A percentile compares a stretch with the other conserved stretches of the same genome.
These are phyloP conservation scores for Tapirus indicus DNA, from an alignment of 2,797 vertebrate species.

Conservation along the genomic window DNA sequence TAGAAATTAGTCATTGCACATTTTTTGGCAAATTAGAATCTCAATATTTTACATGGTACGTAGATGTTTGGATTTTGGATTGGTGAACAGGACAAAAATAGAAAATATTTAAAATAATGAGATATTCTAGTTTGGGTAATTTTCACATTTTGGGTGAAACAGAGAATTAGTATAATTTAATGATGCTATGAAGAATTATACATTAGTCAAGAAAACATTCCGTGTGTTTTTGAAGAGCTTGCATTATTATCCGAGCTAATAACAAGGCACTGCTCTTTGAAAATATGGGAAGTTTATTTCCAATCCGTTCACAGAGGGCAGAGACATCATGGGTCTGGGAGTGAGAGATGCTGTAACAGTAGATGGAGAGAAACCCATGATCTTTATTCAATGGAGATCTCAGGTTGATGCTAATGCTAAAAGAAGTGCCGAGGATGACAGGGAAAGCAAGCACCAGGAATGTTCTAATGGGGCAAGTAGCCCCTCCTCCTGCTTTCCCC, in stretches of 20 bases:
- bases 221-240: background rate
- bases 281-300: background rate
- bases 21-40: constrained; percentile 25
- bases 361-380: background rate
- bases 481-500: background rate
- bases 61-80: background rate
- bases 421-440: background rate
- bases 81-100: background rate
- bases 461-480: background rate
- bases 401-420: background rate
- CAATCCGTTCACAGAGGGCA: background rate
- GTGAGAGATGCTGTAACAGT: background rate
- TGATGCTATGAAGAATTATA: background rate
- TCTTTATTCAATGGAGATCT: background rate
- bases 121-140: background rate
- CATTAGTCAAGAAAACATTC: background rate
- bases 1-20: background rate
- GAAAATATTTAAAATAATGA: background rate
- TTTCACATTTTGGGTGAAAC: background rate
- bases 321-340: no score
- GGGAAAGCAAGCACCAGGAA: background rate
- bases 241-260: background rate
- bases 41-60: background rate
- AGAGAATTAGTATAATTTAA: background rate
- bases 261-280: background rate